phyloP scores from a whole-genome alignment of 2,113 vertebrate genomes.

The Pogona vitticeps region DNA sequence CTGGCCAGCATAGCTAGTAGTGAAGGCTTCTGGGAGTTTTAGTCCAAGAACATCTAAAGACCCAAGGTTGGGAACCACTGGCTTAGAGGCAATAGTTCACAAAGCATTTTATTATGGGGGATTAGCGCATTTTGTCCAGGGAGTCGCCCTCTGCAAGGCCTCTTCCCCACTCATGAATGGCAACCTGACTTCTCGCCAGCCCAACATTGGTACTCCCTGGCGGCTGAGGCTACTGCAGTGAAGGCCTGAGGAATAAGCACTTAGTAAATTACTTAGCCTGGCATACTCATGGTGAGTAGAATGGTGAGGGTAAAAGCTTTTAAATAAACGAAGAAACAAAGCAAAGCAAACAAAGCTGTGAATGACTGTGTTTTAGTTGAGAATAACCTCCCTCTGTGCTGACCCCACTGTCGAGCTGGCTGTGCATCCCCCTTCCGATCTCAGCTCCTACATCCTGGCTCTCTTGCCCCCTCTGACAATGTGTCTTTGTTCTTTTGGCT shows the following conservation, averaged over 20 bases:
- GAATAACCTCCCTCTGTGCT: neutral
- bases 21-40: no score
- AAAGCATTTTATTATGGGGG: neutral
- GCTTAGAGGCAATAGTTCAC: neutral
- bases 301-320: neutral
- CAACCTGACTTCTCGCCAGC: neutral
- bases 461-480: conserved; percentile 30
- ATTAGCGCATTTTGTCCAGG: no score
- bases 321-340: neutral
- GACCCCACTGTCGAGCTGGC: neutral
- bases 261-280: neutral
- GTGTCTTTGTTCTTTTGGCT: conserved; percentile 16
- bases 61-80: neutral
- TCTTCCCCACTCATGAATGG: neutral
- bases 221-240: neutral
- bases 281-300: neutral
- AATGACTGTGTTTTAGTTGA: neutral
- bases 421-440: neutral
- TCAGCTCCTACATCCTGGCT: conserved; percentile 14
- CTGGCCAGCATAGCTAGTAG: no score
- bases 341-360: neutral
- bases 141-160: neutral
- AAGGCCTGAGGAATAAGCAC: neutral
- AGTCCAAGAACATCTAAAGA: no score
- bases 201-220: neutral